Evolutionary conservation across 2,888 invertebrate species (phyloP).

Genomic region (Drosophila neonasuta): DNA sequence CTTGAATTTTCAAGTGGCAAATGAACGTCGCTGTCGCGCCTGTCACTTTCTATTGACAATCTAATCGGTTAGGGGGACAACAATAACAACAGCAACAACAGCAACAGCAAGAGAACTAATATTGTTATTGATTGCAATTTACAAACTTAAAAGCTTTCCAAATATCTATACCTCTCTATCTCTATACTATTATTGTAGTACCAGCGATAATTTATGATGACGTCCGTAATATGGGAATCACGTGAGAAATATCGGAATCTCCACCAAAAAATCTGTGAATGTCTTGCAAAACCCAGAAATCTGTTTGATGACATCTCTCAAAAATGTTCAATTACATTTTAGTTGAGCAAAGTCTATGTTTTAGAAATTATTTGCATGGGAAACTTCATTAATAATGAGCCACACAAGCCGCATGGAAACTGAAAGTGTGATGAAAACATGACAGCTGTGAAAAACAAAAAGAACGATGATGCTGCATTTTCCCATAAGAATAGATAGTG

Average conservation of each 20-base stretch:
- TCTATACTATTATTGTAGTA: slow-evolving; percentile 1
- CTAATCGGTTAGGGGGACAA: slow-evolving; percentile 32
- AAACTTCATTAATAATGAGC: not conserved
- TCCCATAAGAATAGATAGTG: not conserved
- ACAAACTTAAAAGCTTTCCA: slow-evolving; percentile 4
- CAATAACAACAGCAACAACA: too few species aligned
- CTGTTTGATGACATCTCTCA: too few species aligned
- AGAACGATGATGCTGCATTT: not conserved
- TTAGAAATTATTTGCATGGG: not conserved
- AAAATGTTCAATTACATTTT: not conserved
- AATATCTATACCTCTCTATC: not conserved
- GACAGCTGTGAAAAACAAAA: not conserved
- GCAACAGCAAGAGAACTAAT: not conserved
- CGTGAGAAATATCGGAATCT: too few species aligned
- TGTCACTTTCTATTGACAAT: slow-evolving; percentile 53
- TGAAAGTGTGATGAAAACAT: not conserved
- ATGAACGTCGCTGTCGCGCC: slow-evolving; percentile 28
- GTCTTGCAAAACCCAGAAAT: not conserved
- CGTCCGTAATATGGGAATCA: too few species aligned
- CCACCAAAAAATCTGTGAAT: too few species aligned
- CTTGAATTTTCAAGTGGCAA: slow-evolving; percentile 35
- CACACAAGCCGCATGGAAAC: not conserved
- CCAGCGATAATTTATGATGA: too few species aligned
- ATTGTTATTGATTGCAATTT: slow-evolving; percentile 5
- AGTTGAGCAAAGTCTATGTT: not conserved